These are phyloP conservation scores for Enteromius unitaeniatus DNA, from an alignment of 2,797 vertebrate species.

Conservation along the genomic window DNA sequence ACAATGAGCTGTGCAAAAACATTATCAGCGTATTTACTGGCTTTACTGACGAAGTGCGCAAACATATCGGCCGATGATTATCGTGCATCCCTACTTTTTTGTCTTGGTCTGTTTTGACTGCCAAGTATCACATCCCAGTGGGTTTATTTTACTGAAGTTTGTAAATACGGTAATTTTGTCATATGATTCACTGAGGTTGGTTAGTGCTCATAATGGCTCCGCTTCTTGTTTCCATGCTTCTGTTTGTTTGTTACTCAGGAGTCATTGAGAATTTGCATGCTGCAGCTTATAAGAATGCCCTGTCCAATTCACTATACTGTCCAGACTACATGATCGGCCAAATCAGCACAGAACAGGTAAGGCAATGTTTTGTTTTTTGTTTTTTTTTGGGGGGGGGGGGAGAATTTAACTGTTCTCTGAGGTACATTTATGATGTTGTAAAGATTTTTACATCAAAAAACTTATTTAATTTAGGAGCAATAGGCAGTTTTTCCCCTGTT, in stretches of 20 bases:
- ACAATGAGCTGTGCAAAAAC: no score
- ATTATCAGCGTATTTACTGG: no score
- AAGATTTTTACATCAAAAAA: no score
- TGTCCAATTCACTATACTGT: conserved; percentile 93
- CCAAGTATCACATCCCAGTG: background rate
- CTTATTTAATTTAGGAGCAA: no score
- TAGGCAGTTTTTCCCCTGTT: no score
- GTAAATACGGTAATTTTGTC: background rate
- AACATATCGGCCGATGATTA: no score
- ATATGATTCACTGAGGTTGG: background rate
- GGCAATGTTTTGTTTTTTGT: conserved; percentile 8
- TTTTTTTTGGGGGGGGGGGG: no score
- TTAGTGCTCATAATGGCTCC: background rate
- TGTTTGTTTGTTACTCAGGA: conserved; percentile 62
- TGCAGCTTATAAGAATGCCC: conserved; percentile 88
- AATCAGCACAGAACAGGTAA: conserved; percentile 88
- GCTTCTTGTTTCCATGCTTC: background rate
- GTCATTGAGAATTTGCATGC: conserved; percentile 89
- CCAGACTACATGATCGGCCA: conserved; percentile 89
- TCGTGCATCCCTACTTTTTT: background rate
- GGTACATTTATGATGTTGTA: no score
- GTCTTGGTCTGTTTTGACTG: background rate
- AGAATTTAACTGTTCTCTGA: no score
- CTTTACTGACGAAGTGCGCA: no score
- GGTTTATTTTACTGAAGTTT: background rate